Evolutionary conservation across 1,140 invertebrate species (phyloP), one percentile per base, ranked within the genome.

Genomic region (Rhyacophila brunnea): DNA sequence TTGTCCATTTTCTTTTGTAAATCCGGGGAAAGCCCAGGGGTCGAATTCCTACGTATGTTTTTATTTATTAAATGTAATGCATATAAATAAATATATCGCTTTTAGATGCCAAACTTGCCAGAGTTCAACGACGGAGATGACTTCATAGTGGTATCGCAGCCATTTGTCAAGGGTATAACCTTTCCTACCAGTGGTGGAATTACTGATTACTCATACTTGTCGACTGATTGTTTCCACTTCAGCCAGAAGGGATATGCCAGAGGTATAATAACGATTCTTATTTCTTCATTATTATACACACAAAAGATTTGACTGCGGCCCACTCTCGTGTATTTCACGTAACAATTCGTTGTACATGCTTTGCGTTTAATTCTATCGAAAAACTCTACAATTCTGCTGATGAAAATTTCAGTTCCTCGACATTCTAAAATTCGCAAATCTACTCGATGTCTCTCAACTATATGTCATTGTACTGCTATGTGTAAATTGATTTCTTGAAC

Each of bases 221-320:
- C 86, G 1, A 71, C 73, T 7, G 88, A 91, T 68, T 90, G 88
- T 74, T 90, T 86, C 64, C 89, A 91, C 66, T 77, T 85, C 1
- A 88, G 84, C 66, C 83, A 87, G 65, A 84, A 83, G 48, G 77
- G 77, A 6, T 82, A 89, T 60, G 80, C 84, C 1, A 70, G 68
- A 68, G 77, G 81, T 83, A 70, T 5, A 9, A 28, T 28, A 28
- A 9, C 23, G 23, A 28, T 28, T 5, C 23, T 28, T 28, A 28
- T 28, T 28, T 28, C 23, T n/a, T n/a, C n/a, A n/a, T n/a, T n/a
- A n/a, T n/a, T n/a, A n/a, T n/a, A n/a, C n/a, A n/a, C n/a, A n/a
- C n/a, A n/a, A n/a, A n/a, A n/a, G n/a, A n/a, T n/a, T n/a, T n/a
- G n/a, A n/a, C n/a, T n/a, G n/a, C n/a, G n/a, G n/a, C n/a, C n/a